These are phyloP conservation scores for Phrynosoma blainvillii DNA, from an alignment of 2,113 vertebrate genomes.

Conservation along the genomic window DNA sequence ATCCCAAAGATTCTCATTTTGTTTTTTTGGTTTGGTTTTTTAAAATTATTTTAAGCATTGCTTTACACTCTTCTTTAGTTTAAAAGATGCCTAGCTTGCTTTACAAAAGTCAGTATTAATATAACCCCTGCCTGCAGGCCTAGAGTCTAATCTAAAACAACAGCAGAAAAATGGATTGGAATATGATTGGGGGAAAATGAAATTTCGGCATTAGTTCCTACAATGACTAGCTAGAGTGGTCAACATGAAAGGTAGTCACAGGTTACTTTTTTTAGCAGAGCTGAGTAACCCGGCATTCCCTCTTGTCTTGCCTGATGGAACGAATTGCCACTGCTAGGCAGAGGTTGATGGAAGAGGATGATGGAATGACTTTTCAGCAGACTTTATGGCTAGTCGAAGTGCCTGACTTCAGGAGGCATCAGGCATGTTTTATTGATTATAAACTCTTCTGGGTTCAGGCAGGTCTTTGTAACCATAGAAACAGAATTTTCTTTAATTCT, in stretches of 20 bases:
- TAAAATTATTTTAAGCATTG: background rate
- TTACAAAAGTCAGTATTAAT: background rate
- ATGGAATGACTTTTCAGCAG: background rate
- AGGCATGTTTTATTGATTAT: conserved; percentile 67
- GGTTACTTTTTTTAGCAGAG: background rate
- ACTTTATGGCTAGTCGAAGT: conserved; percentile 28
- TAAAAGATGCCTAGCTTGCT: background rate
- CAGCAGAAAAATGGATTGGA: background rate
- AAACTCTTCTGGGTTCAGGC: conserved; percentile 49
- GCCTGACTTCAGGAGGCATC: conserved; percentile 51
- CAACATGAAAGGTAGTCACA: background rate
- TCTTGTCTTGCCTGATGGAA: background rate
- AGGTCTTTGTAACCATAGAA: conserved; percentile 64
- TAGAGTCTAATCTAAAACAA: no score
- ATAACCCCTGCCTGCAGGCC: background rate
- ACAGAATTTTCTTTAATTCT: conserved; percentile 44
- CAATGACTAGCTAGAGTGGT: background rate
- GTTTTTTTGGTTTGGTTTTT: background rate
- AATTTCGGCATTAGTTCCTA: background rate
- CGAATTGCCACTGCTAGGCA: background rate
- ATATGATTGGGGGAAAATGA: background rate
- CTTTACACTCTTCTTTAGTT: background rate
- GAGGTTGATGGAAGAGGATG: background rate
- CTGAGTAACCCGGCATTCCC: background rate
- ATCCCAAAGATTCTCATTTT: background rate